Base-by-base conservation (phyloP, 2,113 vertebrate species). In the Alouatta palliata region DNA sequence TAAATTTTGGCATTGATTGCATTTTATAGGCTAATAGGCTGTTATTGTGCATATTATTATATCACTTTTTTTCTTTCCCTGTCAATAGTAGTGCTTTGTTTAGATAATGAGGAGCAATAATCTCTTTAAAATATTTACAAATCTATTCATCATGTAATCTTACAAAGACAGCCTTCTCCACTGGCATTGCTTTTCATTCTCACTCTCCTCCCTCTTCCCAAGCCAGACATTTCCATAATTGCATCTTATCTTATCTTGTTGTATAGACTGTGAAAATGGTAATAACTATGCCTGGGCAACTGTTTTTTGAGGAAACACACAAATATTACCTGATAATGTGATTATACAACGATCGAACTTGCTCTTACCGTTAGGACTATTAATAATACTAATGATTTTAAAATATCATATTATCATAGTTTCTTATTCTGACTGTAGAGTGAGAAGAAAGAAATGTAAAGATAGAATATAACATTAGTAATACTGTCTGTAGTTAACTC, bases 1-100 rank as follows among this genome's bases (percentile, higher is more conserved):
- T 77, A 94, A 96, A 54, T 73, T 71, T 96, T 64, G 81, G 82
- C 23, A 81, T 13, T 49, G 23, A 76, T 87, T 87, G 37, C 93
- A 95, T 76, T 95, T 97, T 94, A 91, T 27, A 94, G 64, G 81
- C 61, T 82, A 84, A 89, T 73, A 30, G 35, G n/a, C 47, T 61
- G 70, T 93, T 96, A 89, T 93, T 95, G 91, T 96, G 37, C 19
- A 96, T 86, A 93, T 97, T 93, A 58, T 52, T 96, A 91, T 30
- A 96, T 85, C 8, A 79, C 23, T 30, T 58, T 95, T 96, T 56
- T 35, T 58, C 58, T 71, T 95, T 94, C 95, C 43, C 79, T 87
- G 92, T 93, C 64, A 93, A 66, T 58, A 94, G 56, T 30, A 76
- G 93, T 70, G 20, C 27, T 87, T 56, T 75, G 25, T 68, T 71